Conservation (phyloP, 2,888 invertebrate species). For the Lamellibrachia satsuma region DNA sequence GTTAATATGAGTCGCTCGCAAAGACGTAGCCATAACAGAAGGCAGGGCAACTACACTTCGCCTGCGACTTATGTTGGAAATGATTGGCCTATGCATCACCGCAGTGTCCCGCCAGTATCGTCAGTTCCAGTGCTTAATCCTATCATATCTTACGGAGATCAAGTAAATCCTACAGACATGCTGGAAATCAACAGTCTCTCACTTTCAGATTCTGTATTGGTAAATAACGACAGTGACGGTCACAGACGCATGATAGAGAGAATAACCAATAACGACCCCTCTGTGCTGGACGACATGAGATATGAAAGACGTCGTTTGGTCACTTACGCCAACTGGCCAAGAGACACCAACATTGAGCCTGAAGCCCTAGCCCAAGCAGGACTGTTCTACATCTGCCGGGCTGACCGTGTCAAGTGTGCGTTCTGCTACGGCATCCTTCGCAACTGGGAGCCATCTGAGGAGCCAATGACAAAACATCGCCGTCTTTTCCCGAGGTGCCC, state of each 20-base stretch:
- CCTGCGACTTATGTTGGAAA: neutral
- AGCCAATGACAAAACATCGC: neutral
- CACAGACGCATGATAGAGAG: neutral
- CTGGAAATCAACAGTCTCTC: neutral
- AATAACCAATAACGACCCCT: neutral
- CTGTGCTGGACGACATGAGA: neutral
- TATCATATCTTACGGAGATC: neutral
- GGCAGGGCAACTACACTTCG: neutral
- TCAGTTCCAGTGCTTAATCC: neutral
- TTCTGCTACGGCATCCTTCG: neutral
- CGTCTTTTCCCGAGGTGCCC: neutral
- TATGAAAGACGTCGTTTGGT: neutral
- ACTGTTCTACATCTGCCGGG: neutral
- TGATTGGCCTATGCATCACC: neutral
- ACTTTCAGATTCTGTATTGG: neutral
- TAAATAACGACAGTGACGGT: neutral
- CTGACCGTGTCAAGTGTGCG: neutral
- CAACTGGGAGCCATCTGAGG: neutral
- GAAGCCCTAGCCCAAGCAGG: neutral
- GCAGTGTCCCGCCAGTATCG: neutral
- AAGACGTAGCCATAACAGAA: neutral
- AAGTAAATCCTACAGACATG: neutral
- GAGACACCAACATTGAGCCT: neutral
- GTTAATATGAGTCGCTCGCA: neutral
- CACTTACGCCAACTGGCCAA: slow-evolving; percentile 10